phyloP scores from a whole-genome alignment of 2,797 vertebrate species.

The Phrynocephalus vlangalii region DNA sequence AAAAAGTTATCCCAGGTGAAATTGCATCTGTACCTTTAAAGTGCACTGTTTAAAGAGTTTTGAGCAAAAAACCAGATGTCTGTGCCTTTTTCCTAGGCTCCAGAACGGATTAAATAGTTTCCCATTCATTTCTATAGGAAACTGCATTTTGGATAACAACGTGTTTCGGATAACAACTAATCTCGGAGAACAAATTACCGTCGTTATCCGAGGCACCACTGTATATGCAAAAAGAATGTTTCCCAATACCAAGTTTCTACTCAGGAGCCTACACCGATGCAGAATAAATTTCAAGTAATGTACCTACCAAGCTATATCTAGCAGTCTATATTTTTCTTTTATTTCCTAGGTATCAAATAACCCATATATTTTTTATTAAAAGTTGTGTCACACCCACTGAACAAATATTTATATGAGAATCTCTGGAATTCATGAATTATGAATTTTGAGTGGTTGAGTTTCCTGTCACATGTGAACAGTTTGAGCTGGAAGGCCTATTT shows the following conservation, averaged over 20 bases:
- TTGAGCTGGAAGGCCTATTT: not conserved
- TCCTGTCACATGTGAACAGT: not conserved
- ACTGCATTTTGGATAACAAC: too few relatives aligned
- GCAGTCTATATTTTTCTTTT: not conserved
- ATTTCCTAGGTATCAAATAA: not conserved
- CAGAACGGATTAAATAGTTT: too few relatives aligned
- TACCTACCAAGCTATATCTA: not conserved
- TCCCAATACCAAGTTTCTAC: not conserved
- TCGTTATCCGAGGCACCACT: too few relatives aligned
- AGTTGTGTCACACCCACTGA: not conserved
- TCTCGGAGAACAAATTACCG: too few relatives aligned
- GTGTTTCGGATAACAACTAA: too few relatives aligned
- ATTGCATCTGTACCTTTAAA: too few relatives aligned
- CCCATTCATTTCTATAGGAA: too few relatives aligned
- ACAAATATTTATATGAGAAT: not conserved
- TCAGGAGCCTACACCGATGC: not conserved
- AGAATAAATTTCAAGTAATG: not conserved
- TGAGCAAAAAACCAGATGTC: too few relatives aligned
- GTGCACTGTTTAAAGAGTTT: too few relatives aligned
- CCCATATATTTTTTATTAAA: not conserved
- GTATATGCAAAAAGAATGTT: not conserved
- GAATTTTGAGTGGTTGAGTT: not conserved
- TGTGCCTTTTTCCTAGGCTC: too few relatives aligned
- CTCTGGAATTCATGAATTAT: not conserved
- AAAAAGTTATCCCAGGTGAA: too few relatives aligned